Evolutionary conservation across 2,888 invertebrate species (phyloP), one percentile per base, ranked within the genome.

Genomic region (Dynastes tityus): DNA sequence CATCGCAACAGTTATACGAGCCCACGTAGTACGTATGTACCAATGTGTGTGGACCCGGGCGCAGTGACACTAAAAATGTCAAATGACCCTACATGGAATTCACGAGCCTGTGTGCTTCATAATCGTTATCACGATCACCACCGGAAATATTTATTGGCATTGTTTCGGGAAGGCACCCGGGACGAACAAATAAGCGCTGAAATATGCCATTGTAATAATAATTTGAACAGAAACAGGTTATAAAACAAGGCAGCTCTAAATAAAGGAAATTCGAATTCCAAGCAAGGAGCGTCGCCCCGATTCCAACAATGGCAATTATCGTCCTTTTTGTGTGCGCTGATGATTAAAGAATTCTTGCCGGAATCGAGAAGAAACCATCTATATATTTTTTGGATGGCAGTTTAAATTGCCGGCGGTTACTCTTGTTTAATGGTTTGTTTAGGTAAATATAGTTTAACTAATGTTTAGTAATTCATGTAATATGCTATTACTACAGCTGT

Each of bases 91-190:
- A 81, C 81, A 81, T 67, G 80, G 80, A 80, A 80, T 80, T 78
- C 78, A 74, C 76, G 51, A 74, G 37, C 75, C 61, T 80, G 76
- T 78, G 77, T 78, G 77, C 68, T 79, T 78, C 79, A 81, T 80
- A 81, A 81, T 80, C 80, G 78, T 68, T 80, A 73, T 79, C 79
- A 78, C 76, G 79, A 80, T 80, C 80, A 79, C 65, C 79, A 70
- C 78, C 78, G 77, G 79, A 79, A 75, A 80, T 80, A 80, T 81
- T 81, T 81, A 80, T 80, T 77, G 78, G 79, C 80, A 80, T 81
- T 77, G 78, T 80, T 73, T 77, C 65, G 65, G 78, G 27, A 27
- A 73, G 74, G 53, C 65, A 65, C 64, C 65, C 65, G 73, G 65
- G 55, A 53, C 49, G 73, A 70, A 64, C 71, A 58, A 77, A 68